phyloP scores from a whole-genome alignment of 2,888 invertebrate genomes.

The Ormyrus rosae region DNA sequence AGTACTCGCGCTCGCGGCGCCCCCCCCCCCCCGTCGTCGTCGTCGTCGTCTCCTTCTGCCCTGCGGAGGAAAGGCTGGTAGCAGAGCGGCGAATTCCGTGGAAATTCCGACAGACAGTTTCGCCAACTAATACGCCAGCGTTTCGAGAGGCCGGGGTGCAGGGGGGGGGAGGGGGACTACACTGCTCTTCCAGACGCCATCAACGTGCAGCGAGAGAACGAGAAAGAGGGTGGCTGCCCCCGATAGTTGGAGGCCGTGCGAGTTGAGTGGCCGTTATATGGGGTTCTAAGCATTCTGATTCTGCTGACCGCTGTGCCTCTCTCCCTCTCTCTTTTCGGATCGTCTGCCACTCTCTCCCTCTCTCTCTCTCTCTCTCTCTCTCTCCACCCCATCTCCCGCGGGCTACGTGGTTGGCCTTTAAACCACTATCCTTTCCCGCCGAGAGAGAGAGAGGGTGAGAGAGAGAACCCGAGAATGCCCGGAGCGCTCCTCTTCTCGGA shows the following conservation, averaged over 20 bases:
- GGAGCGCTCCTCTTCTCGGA: constrained; percentile 38
- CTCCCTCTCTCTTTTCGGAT: constrained; percentile 52
- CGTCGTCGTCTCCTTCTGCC: not conserved
- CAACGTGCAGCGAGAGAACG: constrained; percentile 2
- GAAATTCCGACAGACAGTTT: constrained; percentile 62
- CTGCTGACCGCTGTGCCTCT: constrained; percentile 72
- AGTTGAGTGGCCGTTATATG: constrained; percentile 73
- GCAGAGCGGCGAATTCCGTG: constrained; percentile 56
- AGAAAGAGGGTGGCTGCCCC: constrained; percentile 8
- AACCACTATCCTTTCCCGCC: constrained; percentile 63
- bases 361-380: constrained; percentile 27
- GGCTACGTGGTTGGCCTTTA: constrained; percentile 72
- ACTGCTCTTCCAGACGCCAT: constrained; percentile 22
- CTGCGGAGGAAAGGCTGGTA: constrained; percentile 20
- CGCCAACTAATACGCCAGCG: constrained; percentile 57
- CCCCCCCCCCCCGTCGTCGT: not conserved
- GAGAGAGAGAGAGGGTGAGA: not conserved
- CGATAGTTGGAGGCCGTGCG: constrained; percentile 52
- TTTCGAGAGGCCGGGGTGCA: constrained; percentile 31
- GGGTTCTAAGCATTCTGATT: constrained; percentile 73
- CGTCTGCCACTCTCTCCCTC: constrained; percentile 50
- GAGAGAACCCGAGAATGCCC: constrained; percentile 22
- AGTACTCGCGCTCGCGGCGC: constrained; percentile 4
- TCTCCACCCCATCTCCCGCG: constrained; percentile 55
- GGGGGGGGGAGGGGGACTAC: constrained; percentile 33